These are phyloP conservation scores for Rynchops niger DNA, from an alignment of 2,113 vertebrate species.

Conservation along the genomic window DNA sequence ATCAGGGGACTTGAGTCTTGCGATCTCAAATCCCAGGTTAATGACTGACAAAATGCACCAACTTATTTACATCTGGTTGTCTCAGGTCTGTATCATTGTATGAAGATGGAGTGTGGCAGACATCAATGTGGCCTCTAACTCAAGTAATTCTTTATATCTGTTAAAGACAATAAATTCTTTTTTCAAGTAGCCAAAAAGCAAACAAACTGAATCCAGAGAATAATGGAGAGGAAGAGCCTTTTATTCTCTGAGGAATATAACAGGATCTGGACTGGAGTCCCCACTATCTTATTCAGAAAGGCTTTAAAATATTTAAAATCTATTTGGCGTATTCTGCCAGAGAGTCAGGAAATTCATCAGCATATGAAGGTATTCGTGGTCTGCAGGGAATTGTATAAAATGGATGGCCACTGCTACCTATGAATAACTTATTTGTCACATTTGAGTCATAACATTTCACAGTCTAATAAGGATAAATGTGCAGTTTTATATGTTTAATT, in stretches of 20 bases:
- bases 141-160: neutral
- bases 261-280: neutral
- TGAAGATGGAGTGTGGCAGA: neutral
- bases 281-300: neutral
- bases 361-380: constrained; percentile 1
- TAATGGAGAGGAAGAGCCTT: neutral
- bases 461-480: constrained; percentile 58
- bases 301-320: constrained; percentile 47
- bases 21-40: neutral
- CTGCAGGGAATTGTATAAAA: constrained; percentile 30
- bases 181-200: neutral
- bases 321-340: constrained; percentile 3
- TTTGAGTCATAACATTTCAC: constrained; percentile 58
- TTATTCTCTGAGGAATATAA: neutral
- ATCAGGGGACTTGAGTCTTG: neutral
- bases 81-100: neutral
- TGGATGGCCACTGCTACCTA: neutral
- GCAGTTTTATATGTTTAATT: constrained; percentile 50
- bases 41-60: neutral
- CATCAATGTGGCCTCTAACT: neutral
- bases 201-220: neutral
- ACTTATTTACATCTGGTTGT: neutral
- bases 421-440: constrained; percentile 45
- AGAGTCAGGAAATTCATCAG: constrained; percentile 12
- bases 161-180: neutral